Base-by-base conservation (phyloP, 2,113 vertebrate species). In the Malaclemys terrapin region DNA sequence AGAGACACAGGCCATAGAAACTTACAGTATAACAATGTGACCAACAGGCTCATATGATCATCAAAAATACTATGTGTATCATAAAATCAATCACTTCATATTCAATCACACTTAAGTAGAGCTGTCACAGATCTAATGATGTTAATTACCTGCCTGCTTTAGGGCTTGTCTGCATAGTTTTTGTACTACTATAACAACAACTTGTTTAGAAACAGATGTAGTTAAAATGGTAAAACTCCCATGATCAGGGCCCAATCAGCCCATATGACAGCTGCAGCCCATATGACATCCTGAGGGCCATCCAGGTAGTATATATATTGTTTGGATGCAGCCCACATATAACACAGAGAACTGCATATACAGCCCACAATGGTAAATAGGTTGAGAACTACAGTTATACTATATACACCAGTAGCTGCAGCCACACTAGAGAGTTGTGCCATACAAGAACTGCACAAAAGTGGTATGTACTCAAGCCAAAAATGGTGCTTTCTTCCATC, bases 21-120 rank as follows among this genome's bases (percentile, higher is more conserved):
- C 31, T 45, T 3, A 0, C 0, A 16, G 8, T n/a, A 1, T 0
- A 31, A 11, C 50, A 29, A 5, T 75, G 49, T 1, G 11, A 35
- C 54, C 0, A 65, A 31, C 0, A 42, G 20, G 2, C 50, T 13
- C 9, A 42, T 6, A 57, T 42, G 1, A 16, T 27, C 31, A 17
- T 45, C 22, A 78, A 12, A 47, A 13, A 27, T 47, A 76, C 12
- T 25, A 27, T 11, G 12, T 47, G 27, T 59, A 59, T 12, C 57
- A 59, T 59, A 59, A 59, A 59, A 59, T 29, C 27, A 59, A 59
- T 6, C 27, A 59, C 12, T 59, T 59, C 27, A 59, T 59, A 59
- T 29, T 59, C 27, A 59, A 22, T 72, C 35, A 69, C 62, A 72
- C 31, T 72, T 69, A 17, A n/a, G n/a, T 22, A 69, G 35, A 62